Evolutionary conservation across 1,140 invertebrate genomes (phyloP).

Genomic region (Elysia chlorotica): DNA sequence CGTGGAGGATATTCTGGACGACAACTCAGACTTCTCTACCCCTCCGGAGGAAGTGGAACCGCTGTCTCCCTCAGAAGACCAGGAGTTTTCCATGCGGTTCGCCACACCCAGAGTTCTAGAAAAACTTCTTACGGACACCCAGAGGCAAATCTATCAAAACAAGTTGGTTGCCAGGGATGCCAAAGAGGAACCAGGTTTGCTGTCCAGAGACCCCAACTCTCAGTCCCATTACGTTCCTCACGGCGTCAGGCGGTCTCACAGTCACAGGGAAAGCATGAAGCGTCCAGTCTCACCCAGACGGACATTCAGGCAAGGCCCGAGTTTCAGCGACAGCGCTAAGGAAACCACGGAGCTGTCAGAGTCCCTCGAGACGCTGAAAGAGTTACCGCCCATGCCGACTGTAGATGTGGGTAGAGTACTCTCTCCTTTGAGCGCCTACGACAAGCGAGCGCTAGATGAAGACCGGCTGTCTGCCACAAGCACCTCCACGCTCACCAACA

Average conservation of each 20-base stretch:
- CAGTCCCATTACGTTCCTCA: slow-evolving; percentile 3
- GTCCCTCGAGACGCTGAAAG: background rate
- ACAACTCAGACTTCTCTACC: slow-evolving; percentile 23
- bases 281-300: background rate
- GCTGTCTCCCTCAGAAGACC: background rate
- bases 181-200: background rate
- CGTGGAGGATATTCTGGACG: slow-evolving; percentile 17
- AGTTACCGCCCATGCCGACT: background rate
- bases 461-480: slow-evolving; percentile 1
- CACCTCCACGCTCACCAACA: background rate
- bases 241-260: slow-evolving; percentile 4
- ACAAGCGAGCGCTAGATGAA: background rate
- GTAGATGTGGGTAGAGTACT: background rate
- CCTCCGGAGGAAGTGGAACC: slow-evolving; percentile 23
- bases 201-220: background rate
- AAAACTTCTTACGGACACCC: slow-evolving; percentile 8
- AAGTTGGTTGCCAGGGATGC: background rate
- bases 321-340: background rate
- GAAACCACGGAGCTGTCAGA: background rate
- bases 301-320: background rate
- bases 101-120: slow-evolving; percentile 2
- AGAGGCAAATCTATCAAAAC: background rate
- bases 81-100: background rate
- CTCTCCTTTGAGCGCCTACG: background rate
- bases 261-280: background rate